Conservation (phyloP, 2,113 vertebrate genomes). For the Toxotes chatareus region DNA sequence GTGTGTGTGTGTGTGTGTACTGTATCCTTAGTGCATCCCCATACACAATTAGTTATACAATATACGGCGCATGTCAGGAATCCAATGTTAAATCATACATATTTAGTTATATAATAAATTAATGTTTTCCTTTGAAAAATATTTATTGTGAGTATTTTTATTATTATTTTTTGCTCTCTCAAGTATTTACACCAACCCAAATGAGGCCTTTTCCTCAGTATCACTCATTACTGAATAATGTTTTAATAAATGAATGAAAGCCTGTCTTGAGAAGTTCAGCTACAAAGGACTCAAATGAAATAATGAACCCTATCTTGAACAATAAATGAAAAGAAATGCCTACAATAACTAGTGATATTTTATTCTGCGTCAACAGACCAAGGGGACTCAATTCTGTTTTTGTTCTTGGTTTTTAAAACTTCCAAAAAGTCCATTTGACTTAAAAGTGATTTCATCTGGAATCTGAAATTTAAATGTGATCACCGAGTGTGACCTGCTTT, state of each 20-base stretch:
- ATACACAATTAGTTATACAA: neutral
- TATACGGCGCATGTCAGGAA: neutral
- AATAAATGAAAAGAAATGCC: slow-evolving; percentile 21
- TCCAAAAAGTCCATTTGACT: slow-evolving; percentile 20
- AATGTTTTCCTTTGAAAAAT: neutral
- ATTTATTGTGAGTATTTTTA: neutral
- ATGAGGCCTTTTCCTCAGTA: neutral
- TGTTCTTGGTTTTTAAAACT: neutral
- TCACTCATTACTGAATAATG: slow-evolving; percentile 1
- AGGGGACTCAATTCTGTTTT: neutral
- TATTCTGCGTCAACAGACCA: neutral
- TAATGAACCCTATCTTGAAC: slow-evolving; percentile 21
- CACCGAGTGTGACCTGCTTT: slow-evolving; percentile 10
- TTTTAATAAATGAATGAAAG: slow-evolving; percentile 17
- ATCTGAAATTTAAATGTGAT: slow-evolving; percentile 9
- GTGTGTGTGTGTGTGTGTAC: too few species aligned
- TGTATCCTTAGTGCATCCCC: neutral
- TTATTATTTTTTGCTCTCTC: neutral
- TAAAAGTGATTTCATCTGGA: neutral
- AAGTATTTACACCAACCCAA: neutral
- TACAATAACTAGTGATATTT: slow-evolving; percentile 1
- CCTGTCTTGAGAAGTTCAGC: neutral
- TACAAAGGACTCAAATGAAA: slow-evolving; percentile 13
- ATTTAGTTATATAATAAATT: neutral
- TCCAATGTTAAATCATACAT: neutral